Percentiles rank a stretch among this genome's conserved stretches.
Conservation (phyloP, 1,140 invertebrate genomes). For the Atta cephalotes region DNA sequence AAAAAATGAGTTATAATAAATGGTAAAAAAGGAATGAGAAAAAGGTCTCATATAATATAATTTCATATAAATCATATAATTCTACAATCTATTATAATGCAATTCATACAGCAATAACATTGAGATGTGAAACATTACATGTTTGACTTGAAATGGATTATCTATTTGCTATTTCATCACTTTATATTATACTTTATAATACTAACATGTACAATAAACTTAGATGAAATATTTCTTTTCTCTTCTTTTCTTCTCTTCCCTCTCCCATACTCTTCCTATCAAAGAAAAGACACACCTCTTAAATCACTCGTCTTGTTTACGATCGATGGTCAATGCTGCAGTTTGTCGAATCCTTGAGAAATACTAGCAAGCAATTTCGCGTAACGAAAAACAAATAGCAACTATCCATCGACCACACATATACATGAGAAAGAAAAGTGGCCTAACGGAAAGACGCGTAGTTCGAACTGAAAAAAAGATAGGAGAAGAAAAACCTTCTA, state of each 20-base stretch:
- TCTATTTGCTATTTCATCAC: not conserved
- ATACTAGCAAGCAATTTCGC: slow-evolving; percentile 78
- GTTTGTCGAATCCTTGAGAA: slow-evolving; percentile 81
- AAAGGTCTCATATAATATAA: no score
- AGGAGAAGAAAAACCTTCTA: not conserved
- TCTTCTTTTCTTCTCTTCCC: slow-evolving; percentile 44
- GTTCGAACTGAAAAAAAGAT: slow-evolving; percentile 21
- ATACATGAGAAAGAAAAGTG: slow-evolving; percentile 25
- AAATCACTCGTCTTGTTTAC: slow-evolving; percentile 69
- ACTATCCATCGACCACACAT: slow-evolving; percentile 66
- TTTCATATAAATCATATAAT: not conserved
- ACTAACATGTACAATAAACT: not conserved
- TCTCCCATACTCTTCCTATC: not conserved
- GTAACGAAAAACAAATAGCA: slow-evolving; percentile 83
- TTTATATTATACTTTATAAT: slow-evolving; percentile 20
- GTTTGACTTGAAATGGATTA: not conserved
- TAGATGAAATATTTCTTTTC: slow-evolving; percentile 21
- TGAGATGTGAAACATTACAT: not conserved
- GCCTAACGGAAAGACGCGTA: slow-evolving; percentile 40
- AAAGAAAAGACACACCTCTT: slow-evolving; percentile 70
- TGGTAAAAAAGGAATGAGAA: not conserved
- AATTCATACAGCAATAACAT: not conserved
- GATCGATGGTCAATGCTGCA: slow-evolving; percentile 77
- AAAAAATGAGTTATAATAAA: not conserved
- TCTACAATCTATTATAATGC: not conserved